A percentile compares a stretch with the other conserved stretches of the same genome.
phyloP scores from a whole-genome alignment of 2,888 invertebrate species.

The Steinernema scapterisci region DNA sequence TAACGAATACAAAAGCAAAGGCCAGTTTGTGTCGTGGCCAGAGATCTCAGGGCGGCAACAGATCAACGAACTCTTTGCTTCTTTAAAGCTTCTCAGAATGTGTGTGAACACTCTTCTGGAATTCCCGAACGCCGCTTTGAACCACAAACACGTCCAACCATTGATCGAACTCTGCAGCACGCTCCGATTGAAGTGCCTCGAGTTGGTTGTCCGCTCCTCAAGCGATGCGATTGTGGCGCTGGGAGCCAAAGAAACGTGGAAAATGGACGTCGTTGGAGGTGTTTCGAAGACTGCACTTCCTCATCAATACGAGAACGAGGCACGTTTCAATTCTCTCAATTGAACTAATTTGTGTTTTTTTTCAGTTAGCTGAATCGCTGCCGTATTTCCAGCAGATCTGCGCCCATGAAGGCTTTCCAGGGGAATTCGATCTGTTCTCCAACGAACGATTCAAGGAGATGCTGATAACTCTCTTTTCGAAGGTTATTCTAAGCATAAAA shows the following conservation, averaged over 20 bases:
- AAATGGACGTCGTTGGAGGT: conserved; percentile 56
- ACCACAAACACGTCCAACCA: conserved; percentile 57
- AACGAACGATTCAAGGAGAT: conserved; percentile 58
- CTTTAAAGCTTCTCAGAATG: conserved; percentile 54
- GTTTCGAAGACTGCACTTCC: conserved; percentile 62
- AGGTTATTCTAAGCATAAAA: conserved; percentile 48
- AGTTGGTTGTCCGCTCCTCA: conserved; percentile 52
- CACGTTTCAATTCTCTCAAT: conserved; percentile 24
- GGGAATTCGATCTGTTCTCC: conserved; percentile 62
- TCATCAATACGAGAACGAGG: conserved; percentile 65
- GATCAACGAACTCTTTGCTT: conserved; percentile 50
- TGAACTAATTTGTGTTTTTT: background rate
- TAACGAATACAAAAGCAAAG: conserved; percentile 44
- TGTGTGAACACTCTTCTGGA: conserved; percentile 59
- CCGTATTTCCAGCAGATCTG: conserved; percentile 55
- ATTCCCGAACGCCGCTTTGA: conserved; percentile 46
- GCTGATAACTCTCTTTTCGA: conserved; percentile 33
- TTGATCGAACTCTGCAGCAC: conserved; percentile 64
- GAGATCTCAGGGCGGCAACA: conserved; percentile 44
- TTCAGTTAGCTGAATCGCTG: conserved; percentile 59
- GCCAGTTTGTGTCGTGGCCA: conserved; percentile 63
- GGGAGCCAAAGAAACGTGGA: conserved; percentile 63
- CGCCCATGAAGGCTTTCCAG: conserved; percentile 54
- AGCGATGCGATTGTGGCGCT: conserved; percentile 53
- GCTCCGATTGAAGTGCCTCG: conserved; percentile 59